Conservation (phyloP, 2,113 vertebrate species). For the Tetrax tetrax region DNA sequence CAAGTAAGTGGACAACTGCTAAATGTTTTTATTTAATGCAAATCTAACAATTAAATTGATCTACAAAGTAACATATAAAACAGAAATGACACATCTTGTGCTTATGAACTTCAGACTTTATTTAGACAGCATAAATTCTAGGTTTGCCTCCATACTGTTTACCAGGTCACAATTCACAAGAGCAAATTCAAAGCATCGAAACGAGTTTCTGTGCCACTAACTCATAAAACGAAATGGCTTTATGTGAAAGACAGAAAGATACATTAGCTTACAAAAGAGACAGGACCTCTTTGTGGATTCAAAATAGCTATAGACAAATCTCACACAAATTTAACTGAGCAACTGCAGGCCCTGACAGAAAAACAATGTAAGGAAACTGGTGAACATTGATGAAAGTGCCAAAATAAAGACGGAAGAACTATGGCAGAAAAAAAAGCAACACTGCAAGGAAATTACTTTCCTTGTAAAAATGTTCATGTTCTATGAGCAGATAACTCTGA, state of each 20-base stretch:
- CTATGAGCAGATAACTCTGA: slow-evolving; percentile 32
- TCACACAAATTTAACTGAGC: slow-evolving; percentile 16
- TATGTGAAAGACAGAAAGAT: background rate
- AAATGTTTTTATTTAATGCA: background rate
- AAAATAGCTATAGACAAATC: background rate
- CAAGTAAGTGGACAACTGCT: background rate
- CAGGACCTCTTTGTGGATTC: background rate
- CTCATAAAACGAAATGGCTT: background rate
- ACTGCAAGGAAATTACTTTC: slow-evolving; percentile 58
- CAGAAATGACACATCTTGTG: background rate
- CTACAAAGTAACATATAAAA: background rate
- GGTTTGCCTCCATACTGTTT: background rate
- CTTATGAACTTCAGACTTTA: background rate
- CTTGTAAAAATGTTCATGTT: slow-evolving; percentile 50
- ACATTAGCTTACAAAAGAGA: background rate
- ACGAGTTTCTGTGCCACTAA: background rate
- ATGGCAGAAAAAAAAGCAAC: background rate
- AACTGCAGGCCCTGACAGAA: slow-evolving; percentile 36
- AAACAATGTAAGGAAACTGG: slow-evolving; percentile 66
- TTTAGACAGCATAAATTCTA: background rate
- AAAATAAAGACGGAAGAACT: slow-evolving; percentile 62
- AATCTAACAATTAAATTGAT: background rate
- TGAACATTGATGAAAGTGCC: slow-evolving; percentile 16
- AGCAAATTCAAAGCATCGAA: background rate
- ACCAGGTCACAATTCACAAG: background rate